A percentile compares a stretch with the other conserved stretches of the same genome.
Conservation (phyloP, 2,113 vertebrate genomes). For the Psittacula cyanocephala region DNA sequence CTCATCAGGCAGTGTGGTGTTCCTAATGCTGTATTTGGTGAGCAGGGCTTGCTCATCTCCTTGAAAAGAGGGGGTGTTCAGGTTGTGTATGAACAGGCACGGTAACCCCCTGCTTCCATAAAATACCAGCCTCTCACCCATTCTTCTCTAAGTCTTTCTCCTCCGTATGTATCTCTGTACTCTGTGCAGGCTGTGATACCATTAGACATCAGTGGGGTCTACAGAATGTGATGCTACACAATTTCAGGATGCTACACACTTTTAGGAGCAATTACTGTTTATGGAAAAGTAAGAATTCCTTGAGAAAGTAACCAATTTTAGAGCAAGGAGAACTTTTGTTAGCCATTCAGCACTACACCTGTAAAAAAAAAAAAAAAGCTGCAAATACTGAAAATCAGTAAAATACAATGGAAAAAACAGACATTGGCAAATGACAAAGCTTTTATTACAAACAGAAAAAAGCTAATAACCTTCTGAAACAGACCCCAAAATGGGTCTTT, state of each 20-base stretch:
- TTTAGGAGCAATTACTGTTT: background rate
- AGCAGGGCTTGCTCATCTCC: background rate
- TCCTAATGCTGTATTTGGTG: background rate
- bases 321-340: slow-evolving; percentile 12
- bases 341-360: slow-evolving; percentile 6
- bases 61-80: background rate
- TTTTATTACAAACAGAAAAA: slow-evolving; percentile 54
- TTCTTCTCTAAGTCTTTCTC: background rate
- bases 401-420: slow-evolving; percentile 24
- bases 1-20: background rate
- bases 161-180: background rate
- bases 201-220: background rate
- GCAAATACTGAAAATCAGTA: slow-evolving; percentile 37
- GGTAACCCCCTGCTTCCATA: background rate
- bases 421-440: slow-evolving; percentile 49
- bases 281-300: background rate
- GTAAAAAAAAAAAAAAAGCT: background rate
- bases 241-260: background rate
- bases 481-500: background rate
- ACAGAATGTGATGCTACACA: background rate
- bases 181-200: background rate
- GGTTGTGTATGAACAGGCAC: background rate
- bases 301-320: background rate
- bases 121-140: background rate
- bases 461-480: slow-evolving; percentile 49